Base-by-base conservation (phyloP, 2,113 vertebrate species). In the Porphyrio hochstetteri region DNA sequence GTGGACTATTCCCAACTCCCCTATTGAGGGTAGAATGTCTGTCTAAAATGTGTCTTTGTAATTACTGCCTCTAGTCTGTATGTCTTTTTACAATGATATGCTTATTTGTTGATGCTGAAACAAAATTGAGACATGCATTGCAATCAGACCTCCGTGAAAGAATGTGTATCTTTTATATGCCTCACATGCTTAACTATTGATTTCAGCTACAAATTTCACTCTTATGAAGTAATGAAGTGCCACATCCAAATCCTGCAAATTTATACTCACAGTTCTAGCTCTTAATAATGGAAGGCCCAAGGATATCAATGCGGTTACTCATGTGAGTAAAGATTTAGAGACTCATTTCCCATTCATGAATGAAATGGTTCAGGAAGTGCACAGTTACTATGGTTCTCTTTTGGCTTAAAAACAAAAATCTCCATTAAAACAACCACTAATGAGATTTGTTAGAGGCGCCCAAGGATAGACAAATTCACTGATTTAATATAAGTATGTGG, bases 251-350 rank as follows among this genome's bases (percentile, higher is more conserved):
- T 84, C 88, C 35, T 82, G 77, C 53, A 67, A 88, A 85, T 84
- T 88, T 90, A 76, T 79, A 88, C 64, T 85, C 42, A 9, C 61
- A 56, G 63, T 86, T 93, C 86, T 92, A 87, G 74, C 74, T 82
- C 77, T 72, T 87, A 69, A 94, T 92, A 94, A 95, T 94, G 84
- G 84, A 91, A 91, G 46, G 57, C 83, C 86, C 65, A 53, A 72
- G 74, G 63, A 94, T 90, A 92, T 96, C 81, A 96, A 94, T 96
- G 95, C 82, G 91, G 55, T 94, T 94, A 96, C 83, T 92, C 93
- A 95, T 96, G 90, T 97, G 96, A 95, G 85, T 68, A 31, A 86
- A 89, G 82, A 90, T 92, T 69, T 68, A 69, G 71, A 92, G 88
- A 59, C 91, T 92, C 63, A 42, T 97, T 96, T 92, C 63, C 75